Percentiles rank a stretch among this genome's conserved stretches.
phyloP scores from a whole-genome alignment of 2,888 invertebrate species.

The Augochlorella aurata region DNA sequence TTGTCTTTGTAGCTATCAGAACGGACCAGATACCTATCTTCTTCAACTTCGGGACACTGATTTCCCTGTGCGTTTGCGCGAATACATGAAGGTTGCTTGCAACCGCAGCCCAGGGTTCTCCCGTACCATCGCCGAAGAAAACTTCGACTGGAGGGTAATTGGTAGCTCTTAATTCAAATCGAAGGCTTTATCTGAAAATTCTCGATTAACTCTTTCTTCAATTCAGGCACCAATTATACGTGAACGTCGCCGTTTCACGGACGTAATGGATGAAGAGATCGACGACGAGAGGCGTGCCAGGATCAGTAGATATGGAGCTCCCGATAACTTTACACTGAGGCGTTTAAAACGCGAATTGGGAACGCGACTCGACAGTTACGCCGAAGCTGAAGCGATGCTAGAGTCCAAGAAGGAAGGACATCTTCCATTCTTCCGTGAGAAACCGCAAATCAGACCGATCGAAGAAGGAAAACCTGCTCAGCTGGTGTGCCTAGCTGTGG shows the following conservation, averaged over 20 bases:
- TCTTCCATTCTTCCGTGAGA: conserved; percentile 95
- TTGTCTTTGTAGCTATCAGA: conserved; percentile 89
- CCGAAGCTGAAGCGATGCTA: conserved; percentile 93
- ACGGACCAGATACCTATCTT: conserved; percentile 97
- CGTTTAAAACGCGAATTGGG: conserved; percentile 92
- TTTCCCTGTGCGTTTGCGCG: conserved; percentile 96
- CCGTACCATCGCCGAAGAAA: conserved; percentile 86
- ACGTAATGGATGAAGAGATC: conserved; percentile 97
- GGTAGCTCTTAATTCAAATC: neutral
- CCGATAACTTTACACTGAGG: conserved; percentile 87
- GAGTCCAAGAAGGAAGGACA: conserved; percentile 90
- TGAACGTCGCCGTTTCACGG: conserved; percentile 94
- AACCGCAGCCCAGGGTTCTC: conserved; percentile 89
- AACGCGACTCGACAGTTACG: conserved; percentile 92
- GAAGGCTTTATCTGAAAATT: neutral
- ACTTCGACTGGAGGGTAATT: conserved; percentile 90
- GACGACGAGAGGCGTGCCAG: conserved; percentile 93
- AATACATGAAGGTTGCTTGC: conserved; percentile 97
- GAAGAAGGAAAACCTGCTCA: conserved; percentile 90
- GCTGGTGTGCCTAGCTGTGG: conserved; percentile 92
- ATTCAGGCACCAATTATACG: conserved; percentile 91
- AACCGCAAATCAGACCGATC: conserved; percentile 92
- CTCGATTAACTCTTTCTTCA: neutral
- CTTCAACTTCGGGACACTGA: conserved; percentile 96
- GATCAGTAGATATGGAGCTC: conserved; percentile 89